Conservation (phyloP, 1,140 invertebrate species). For the Stegodyphus dumicola region DNA sequence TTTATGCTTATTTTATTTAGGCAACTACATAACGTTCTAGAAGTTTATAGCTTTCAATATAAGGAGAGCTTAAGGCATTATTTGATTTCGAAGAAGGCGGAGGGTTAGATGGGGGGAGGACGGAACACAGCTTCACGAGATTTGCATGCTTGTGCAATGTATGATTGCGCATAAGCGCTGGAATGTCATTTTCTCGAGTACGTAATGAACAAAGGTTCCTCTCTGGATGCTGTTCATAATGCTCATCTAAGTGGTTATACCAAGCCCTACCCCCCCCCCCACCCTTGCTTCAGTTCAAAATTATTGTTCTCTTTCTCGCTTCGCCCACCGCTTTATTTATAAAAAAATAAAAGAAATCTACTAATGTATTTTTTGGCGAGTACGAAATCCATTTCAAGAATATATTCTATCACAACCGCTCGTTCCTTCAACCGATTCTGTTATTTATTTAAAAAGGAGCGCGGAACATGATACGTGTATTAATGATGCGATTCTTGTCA, state of each 20-base stretch:
- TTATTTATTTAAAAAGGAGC: conserved; percentile 1
- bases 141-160: conserved; percentile 26
- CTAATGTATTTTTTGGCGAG: neutral
- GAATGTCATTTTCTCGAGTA: conserved; percentile 48
- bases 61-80: conserved; percentile 42
- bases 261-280: neutral
- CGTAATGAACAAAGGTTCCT: conserved; percentile 33
- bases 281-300: neutral
- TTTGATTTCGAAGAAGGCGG: conserved; percentile 31
- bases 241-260: conserved; percentile 39
- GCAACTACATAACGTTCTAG: conserved; percentile 24
- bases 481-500: conserved; percentile 18
- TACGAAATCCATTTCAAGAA: conserved; percentile 18
- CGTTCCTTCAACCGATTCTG: neutral
- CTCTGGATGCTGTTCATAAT: conserved; percentile 37
- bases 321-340: neutral
- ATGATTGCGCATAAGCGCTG: conserved; percentile 14
- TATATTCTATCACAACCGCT: conserved; percentile 28
- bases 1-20: conserved; percentile 29
- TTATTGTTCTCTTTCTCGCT: conserved; percentile 21
- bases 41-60: conserved; percentile 57
- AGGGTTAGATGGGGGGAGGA: neutral
- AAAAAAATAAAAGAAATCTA: neutral
- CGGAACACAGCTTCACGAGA: neutral
- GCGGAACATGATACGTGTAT: conserved; percentile 11